Conservation (phyloP, 2,888 invertebrate genomes). For the Idaea biselata region DNA sequence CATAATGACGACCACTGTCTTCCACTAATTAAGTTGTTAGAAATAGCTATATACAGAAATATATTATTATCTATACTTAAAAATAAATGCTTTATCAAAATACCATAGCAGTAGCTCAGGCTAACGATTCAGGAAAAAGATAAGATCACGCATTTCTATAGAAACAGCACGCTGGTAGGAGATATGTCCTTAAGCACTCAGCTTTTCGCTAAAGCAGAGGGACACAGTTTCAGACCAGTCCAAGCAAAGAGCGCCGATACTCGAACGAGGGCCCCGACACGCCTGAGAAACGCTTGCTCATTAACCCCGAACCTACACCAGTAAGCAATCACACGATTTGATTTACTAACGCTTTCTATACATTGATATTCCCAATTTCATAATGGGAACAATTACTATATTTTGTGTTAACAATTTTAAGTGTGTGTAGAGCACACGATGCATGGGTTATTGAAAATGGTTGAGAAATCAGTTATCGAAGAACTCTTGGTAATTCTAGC, state of each 20-base stretch:
- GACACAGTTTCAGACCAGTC: slow-evolving; percentile 76
- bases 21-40: no score
- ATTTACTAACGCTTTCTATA: not conserved
- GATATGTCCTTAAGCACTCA: slow-evolving; percentile 22
- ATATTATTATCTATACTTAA: no score
- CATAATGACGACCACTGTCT: no score
- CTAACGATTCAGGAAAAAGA: no score
- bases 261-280: slow-evolving; percentile 68
- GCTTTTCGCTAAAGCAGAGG: slow-evolving; percentile 58
- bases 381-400: not conserved
- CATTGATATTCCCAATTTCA: not conserved
- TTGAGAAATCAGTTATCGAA: no score
- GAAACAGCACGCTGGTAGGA: no score
- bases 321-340: slow-evolving; percentile 51
- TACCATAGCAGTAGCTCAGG: no score
- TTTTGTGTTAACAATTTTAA: not conserved
- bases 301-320: slow-evolving; percentile 76
- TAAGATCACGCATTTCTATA: no score
- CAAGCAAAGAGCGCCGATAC: slow-evolving; percentile 71
- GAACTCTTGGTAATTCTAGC: no score
- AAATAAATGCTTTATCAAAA: no score
- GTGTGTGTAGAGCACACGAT: not conserved
- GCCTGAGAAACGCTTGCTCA: slow-evolving; percentile 78
- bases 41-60: no score
- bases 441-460: not conserved